Conservation (phyloP, 2,113 vertebrate genomes). For the Pomatostomus ruficeps region DNA sequence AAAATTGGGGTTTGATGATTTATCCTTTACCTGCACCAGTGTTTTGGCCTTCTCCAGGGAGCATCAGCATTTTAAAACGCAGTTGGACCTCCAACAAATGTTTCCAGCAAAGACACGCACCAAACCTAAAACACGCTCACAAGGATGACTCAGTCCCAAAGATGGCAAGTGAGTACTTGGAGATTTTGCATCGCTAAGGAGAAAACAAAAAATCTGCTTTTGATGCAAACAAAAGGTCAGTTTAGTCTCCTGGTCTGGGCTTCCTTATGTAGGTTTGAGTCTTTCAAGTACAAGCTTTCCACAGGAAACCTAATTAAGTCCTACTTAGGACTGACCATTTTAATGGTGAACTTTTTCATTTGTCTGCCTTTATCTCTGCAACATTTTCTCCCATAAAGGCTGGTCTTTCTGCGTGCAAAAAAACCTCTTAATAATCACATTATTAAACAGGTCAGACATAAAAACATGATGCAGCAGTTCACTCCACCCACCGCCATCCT, state of each 20-base stretch:
- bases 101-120: background rate
- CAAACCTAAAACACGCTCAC: background rate
- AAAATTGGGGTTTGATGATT: background rate
- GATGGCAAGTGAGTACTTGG: background rate
- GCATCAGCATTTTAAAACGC: background rate
- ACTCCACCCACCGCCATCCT: conserved; percentile 21
- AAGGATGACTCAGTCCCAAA: background rate
- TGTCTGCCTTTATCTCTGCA: background rate
- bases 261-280: background rate
- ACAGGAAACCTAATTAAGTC: background rate
- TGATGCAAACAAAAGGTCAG: background rate
- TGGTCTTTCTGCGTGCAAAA: background rate
- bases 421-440: background rate
- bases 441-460: conserved; percentile 43
- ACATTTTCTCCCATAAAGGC: background rate
- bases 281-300: background rate
- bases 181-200: background rate
- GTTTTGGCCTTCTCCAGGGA: background rate
- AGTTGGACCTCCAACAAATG: background rate
- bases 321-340: background rate
- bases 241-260: background rate
- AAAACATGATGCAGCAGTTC: conserved; percentile 62
- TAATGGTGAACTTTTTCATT: background rate
- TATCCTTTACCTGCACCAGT: background rate
- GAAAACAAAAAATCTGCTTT: background rate